A percentile compares a stretch with the other conserved stretches of the same genome.
phyloP scores from a whole-genome alignment of 2,797 vertebrate species.

The Chloroceryle amazona region DNA sequence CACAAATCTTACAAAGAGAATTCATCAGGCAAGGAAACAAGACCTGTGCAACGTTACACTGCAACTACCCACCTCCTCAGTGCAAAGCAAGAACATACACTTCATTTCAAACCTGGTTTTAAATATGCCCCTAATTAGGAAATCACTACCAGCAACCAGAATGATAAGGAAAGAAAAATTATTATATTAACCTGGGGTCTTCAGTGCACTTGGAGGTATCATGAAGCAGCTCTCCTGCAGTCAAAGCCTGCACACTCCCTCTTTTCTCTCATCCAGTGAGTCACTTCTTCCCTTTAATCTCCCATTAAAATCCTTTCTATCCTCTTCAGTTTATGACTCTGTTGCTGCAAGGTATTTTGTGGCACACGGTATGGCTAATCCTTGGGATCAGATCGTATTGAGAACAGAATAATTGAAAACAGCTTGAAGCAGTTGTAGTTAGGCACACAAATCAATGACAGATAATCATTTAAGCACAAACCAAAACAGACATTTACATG shows the following conservation, averaged over 20 bases:
- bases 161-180: constrained; percentile 52
- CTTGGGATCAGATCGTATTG: constrained; percentile 58
- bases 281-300: constrained; percentile 73
- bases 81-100: not conserved
- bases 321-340: constrained; percentile 77
- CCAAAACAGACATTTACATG: constrained; percentile 68
- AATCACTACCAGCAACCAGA: constrained; percentile 33
- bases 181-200: constrained; percentile 63
- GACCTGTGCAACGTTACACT: not conserved
- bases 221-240: constrained; percentile 19
- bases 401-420: constrained; percentile 77
- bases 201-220: not conserved
- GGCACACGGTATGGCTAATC: constrained; percentile 69
- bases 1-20: not conserved
- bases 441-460: constrained; percentile 78
- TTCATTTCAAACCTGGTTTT: constrained; percentile 37
- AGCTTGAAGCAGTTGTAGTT: constrained; percentile 70
- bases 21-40: not conserved
- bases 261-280: constrained; percentile 33
- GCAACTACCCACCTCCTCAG: not conserved
- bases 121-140: constrained; percentile 42
- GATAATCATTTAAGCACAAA: constrained; percentile 78
- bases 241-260: not conserved
- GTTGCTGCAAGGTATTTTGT: constrained; percentile 67
- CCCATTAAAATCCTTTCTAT: constrained; percentile 76